Conservation (phyloP, 1,140 invertebrate genomes). For the Hypothenemus hampei region DNA sequence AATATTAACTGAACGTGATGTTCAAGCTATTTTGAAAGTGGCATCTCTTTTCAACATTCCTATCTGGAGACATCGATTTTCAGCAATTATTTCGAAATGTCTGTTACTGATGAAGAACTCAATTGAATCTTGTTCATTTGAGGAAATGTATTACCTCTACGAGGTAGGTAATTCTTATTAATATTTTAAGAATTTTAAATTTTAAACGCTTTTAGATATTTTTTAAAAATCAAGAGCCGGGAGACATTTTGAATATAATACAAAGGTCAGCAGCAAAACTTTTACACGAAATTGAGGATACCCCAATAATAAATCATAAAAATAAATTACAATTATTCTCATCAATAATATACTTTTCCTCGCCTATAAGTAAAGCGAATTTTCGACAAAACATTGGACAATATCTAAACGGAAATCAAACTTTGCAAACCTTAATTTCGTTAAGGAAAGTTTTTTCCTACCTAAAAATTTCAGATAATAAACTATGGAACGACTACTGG, state of each 20-base stretch:
- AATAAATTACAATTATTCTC: conserved; percentile 33
- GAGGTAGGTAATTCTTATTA: conserved; percentile 28
- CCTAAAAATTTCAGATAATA: conserved; percentile 46
- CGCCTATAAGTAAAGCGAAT: conserved; percentile 40
- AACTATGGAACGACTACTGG: conserved; percentile 48
- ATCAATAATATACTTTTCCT: conserved; percentile 34
- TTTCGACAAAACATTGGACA: conserved; percentile 39
- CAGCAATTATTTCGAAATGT: conserved; percentile 29
- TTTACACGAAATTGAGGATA: conserved; percentile 34
- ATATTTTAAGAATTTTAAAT: neutral
- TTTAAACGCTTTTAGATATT: conserved; percentile 31
- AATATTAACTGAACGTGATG: conserved; percentile 22
- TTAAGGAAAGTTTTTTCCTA: conserved; percentile 45
- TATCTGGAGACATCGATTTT: conserved; percentile 33
- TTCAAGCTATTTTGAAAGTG: conserved; percentile 33
- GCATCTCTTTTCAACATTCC: conserved; percentile 36
- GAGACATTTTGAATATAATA: conserved; percentile 33
- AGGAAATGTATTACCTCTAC: conserved; percentile 30
- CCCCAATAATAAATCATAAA: conserved; percentile 7
- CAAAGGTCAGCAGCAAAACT: conserved; percentile 36
- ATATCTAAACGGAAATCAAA: conserved; percentile 35
- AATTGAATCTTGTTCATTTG: conserved; percentile 30
- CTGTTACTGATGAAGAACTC: conserved; percentile 33
- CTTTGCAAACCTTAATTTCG: conserved; percentile 30
- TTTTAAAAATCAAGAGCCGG: conserved; percentile 41